phyloP scores from a whole-genome alignment of 1,140 invertebrate genomes.

The Capitella teleta region DNA sequence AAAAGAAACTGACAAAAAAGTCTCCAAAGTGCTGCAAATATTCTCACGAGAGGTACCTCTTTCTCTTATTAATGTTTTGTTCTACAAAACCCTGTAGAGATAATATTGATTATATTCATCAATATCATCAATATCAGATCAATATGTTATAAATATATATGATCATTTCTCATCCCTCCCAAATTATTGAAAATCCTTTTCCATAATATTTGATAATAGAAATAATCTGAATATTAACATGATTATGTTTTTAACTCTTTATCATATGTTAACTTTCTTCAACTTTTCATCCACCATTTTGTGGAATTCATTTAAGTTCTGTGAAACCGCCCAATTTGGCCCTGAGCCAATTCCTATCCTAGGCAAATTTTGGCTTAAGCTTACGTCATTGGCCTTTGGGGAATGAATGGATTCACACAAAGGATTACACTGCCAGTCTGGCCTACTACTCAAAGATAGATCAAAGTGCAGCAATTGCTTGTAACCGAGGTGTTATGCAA shows the following conservation, averaged over 20 bases:
- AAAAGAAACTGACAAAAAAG: slow-evolving; percentile 56
- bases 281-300: neutral
- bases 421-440: too few species aligned
- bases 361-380: too few species aligned
- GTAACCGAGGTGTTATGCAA: too few species aligned
- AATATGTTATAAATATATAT: neutral
- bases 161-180: too few species aligned
- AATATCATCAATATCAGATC: neutral
- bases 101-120: neutral
- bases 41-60: slow-evolving; percentile 66
- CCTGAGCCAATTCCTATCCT: too few species aligned
- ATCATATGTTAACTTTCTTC: neutral
- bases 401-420: too few species aligned
- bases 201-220: neutral
- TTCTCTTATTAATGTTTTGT: neutral
- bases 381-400: too few species aligned
- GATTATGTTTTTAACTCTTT: neutral
- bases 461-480: too few species aligned
- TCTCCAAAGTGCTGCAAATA: slow-evolving; percentile 75
- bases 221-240: neutral
- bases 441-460: too few species aligned
- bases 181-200: neutral
- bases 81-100: neutral
- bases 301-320: neutral
- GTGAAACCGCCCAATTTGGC: too few species aligned